Evolutionary conservation across 2,113 vertebrate species (phyloP).

Genomic region (Oreochromis tanganicae): DNA sequence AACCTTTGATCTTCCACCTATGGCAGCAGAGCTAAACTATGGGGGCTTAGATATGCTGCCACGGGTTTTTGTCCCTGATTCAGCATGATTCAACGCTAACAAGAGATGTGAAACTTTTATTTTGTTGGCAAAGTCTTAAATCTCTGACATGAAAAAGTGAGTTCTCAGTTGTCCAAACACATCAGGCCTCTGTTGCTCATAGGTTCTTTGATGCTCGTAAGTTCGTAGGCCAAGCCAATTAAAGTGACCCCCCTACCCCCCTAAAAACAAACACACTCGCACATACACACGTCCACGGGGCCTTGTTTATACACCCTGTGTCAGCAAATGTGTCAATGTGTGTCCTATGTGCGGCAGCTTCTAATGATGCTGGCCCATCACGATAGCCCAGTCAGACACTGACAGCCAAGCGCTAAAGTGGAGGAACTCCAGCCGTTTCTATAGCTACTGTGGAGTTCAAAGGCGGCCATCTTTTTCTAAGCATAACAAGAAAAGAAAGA

Average conservation of each 20-base stretch:
- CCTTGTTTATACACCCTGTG: slow-evolving; percentile 60
- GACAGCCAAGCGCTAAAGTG: slow-evolving; percentile 70
- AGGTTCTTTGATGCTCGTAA: slow-evolving; percentile 35
- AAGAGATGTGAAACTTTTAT: slow-evolving; percentile 42
- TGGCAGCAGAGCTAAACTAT: neutral
- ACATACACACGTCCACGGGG: slow-evolving; percentile 20
- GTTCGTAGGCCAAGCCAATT: slow-evolving; percentile 65
- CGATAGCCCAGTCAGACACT: slow-evolving; percentile 63
- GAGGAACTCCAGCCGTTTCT: slow-evolving; percentile 72
- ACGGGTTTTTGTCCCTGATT: slow-evolving; percentile 2
- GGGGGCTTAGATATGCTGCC: neutral
- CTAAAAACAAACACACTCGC: slow-evolving; percentile 54
- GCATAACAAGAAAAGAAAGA: slow-evolving; percentile 72
- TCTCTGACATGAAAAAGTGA: slow-evolving; percentile 32
- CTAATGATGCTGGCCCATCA: slow-evolving; percentile 71
- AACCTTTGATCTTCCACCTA: slow-evolving; percentile 15
- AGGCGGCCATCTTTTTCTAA: slow-evolving; percentile 68
- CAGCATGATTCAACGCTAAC: neutral
- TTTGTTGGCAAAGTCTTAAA: slow-evolving; percentile 41
- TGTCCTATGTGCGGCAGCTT: slow-evolving; percentile 52
- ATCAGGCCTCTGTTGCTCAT: slow-evolving; percentile 51
- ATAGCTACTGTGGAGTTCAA: slow-evolving; percentile 73
- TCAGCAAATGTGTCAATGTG: slow-evolving; percentile 66
- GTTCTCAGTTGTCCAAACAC: slow-evolving; percentile 44
- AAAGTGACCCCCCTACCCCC: slow-evolving; percentile 63